Conservation (phyloP, 2,113 vertebrate species). For the Daphoenositta chrysoptera region DNA sequence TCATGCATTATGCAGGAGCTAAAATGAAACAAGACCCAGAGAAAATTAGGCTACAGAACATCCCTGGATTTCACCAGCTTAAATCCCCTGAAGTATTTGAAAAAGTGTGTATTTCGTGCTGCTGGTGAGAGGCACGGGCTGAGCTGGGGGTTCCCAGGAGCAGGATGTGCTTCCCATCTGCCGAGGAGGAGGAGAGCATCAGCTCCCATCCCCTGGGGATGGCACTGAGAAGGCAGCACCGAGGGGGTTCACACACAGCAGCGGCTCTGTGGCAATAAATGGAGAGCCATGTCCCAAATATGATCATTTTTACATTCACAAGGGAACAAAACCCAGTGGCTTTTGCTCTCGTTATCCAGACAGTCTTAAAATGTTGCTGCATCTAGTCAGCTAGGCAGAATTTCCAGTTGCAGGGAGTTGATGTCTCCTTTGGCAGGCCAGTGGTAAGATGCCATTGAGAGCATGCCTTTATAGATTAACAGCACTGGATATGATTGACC, state of each 20-base stretch:
- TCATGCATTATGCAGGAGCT: background rate
- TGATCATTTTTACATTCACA: rapidly evolving
- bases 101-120: background rate
- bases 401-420: background rate
- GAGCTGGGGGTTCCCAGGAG: background rate
- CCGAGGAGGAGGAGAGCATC: rapidly evolving
- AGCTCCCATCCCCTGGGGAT: rapidly evolving
- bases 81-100: background rate
- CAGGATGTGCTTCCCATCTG: rapidly evolving
- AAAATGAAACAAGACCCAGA: background rate
- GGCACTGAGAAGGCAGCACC: rapidly evolving
- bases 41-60: background rate
- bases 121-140: background rate
- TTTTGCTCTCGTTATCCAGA: background rate
- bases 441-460: background rate
- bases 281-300: background rate
- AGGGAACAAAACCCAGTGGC: background rate
- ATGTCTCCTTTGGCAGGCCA: background rate
- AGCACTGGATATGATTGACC: background rate
- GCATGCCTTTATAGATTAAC: background rate
- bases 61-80: background rate
- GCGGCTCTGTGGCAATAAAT: background rate
- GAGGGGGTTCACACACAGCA: background rate
- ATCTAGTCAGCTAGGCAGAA: background rate
- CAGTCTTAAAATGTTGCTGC: background rate